Evolutionary conservation across 2,888 invertebrate species (phyloP).

Genomic region (Diplolepis rosae): DNA sequence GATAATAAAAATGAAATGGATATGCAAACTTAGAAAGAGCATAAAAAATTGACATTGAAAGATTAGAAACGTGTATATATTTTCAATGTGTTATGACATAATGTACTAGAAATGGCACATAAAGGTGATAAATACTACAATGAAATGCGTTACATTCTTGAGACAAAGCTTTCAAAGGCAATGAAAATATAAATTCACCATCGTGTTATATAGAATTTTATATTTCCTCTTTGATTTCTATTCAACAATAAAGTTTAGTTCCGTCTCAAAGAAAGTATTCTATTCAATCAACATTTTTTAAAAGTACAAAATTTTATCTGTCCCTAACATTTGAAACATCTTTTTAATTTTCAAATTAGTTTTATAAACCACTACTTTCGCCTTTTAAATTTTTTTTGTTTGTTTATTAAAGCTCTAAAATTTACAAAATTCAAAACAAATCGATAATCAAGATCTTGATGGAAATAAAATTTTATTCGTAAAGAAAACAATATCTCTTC

Average conservation of each 20-base stretch:
- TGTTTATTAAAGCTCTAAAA: too few relatives aligned
- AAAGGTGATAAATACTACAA: constrained; percentile 8
- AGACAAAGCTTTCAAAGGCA: neutral
- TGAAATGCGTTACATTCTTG: neutral
- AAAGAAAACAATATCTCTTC: too few relatives aligned
- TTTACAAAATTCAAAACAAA: too few relatives aligned
- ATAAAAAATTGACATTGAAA: neutral
- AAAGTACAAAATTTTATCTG: too few relatives aligned
- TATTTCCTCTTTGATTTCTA: neutral
- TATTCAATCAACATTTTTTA: too few relatives aligned
- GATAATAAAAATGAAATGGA: neutral
- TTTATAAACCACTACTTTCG: too few relatives aligned
- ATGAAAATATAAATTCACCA: constrained; percentile 3
- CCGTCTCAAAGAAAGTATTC: too few relatives aligned
- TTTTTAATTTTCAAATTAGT: too few relatives aligned
- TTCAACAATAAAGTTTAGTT: neutral
- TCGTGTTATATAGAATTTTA: neutral
- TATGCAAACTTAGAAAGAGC: neutral
- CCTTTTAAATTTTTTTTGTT: too few relatives aligned
- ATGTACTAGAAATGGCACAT: neutral
- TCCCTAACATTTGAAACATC: too few relatives aligned
- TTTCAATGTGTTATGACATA: neutral
- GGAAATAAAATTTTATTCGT: too few relatives aligned
- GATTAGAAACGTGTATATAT: neutral
- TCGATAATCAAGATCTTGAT: too few relatives aligned